Conservation (phyloP, 1,140 invertebrate species). For the Apis florea region DNA sequence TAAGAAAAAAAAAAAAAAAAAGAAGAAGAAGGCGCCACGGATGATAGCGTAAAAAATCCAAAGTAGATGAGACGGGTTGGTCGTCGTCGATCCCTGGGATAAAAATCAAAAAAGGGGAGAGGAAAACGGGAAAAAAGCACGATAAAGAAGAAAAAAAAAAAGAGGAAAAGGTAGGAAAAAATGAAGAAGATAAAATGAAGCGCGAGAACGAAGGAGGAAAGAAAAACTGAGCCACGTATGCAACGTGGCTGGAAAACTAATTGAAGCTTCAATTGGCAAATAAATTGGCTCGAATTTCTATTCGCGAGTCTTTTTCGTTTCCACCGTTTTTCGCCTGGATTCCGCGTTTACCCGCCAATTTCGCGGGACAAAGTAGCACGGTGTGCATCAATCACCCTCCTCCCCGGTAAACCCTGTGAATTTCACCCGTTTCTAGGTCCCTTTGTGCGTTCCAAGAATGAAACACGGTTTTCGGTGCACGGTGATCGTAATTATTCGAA, state of each 20-base stretch:
- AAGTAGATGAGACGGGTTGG: constrained; percentile 28
- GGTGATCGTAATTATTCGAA: neutral
- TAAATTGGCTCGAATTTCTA: constrained; percentile 58
- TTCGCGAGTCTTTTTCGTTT: constrained; percentile 7
- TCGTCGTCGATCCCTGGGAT: constrained; percentile 5
- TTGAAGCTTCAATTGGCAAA: constrained; percentile 60
- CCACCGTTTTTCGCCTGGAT: neutral
- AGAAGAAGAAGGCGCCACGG: neutral
- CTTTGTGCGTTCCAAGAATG: too few relatives aligned
- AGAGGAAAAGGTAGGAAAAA: too few relatives aligned
- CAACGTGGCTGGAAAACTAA: constrained; percentile 43
- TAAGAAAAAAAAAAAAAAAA: neutral
- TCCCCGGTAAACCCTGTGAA: neutral
- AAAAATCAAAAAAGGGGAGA: neutral
- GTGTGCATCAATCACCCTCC: constrained; percentile 12
- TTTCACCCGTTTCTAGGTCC: neutral
- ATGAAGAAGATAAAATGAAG: neutral
- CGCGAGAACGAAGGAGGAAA: neutral
- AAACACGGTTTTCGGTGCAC: neutral
- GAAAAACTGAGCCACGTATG: constrained; percentile 23
- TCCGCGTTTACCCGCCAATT: constrained; percentile 32
- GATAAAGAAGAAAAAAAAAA: neutral
- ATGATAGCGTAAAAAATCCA: constrained; percentile 32
- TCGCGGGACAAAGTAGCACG: constrained; percentile 24
- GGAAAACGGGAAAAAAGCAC: neutral